Conservation (phyloP, 2,888 invertebrate species). For the Ichneumoninae sp. region DNA sequence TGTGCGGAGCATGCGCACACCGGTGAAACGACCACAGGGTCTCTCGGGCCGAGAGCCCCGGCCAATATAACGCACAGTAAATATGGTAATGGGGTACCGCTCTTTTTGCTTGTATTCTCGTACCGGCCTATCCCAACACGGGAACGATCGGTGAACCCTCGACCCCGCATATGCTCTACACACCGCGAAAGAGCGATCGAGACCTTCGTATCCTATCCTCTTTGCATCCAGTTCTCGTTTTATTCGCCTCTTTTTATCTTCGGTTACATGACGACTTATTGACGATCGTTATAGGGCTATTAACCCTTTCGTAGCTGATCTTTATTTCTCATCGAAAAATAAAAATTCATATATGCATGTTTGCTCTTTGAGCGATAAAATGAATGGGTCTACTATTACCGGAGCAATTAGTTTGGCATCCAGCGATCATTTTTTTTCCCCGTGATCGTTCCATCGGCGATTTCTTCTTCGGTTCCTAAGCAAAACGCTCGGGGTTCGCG, state of each 20-base stretch:
- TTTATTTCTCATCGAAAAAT: neutral
- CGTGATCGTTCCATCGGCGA: neutral
- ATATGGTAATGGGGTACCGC: slow-evolving; percentile 81
- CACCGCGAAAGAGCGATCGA: slow-evolving; percentile 46
- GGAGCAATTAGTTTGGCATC: slow-evolving; percentile 4
- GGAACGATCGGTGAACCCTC: slow-evolving; percentile 75
- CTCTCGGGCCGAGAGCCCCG: slow-evolving; percentile 72
- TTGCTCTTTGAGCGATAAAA: slow-evolving; percentile 2
- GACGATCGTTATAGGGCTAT: slow-evolving; percentile 55
- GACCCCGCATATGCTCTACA: slow-evolving; percentile 71
- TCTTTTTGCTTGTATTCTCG: slow-evolving; percentile 54
- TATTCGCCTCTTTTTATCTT: slow-evolving; percentile 54
- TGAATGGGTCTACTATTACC: neutral
- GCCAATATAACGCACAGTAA: slow-evolving; percentile 76
- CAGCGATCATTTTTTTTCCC: slow-evolving; percentile 25
- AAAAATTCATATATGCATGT: neutral
- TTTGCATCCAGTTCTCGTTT: slow-evolving; percentile 61
- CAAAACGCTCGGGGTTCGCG: slow-evolving; percentile 61
- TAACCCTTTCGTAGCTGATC: slow-evolving; percentile 32
- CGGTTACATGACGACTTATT: slow-evolving; percentile 42
- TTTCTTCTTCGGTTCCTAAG: slow-evolving; percentile 25
- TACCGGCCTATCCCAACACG: slow-evolving; percentile 75
- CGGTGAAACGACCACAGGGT: slow-evolving; percentile 63
- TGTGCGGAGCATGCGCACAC: slow-evolving; percentile 65
- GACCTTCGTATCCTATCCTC: slow-evolving; percentile 43